phyloP scores from a whole-genome alignment of 2,113 vertebrate genomes.

The Butastur rufipennis region DNA sequence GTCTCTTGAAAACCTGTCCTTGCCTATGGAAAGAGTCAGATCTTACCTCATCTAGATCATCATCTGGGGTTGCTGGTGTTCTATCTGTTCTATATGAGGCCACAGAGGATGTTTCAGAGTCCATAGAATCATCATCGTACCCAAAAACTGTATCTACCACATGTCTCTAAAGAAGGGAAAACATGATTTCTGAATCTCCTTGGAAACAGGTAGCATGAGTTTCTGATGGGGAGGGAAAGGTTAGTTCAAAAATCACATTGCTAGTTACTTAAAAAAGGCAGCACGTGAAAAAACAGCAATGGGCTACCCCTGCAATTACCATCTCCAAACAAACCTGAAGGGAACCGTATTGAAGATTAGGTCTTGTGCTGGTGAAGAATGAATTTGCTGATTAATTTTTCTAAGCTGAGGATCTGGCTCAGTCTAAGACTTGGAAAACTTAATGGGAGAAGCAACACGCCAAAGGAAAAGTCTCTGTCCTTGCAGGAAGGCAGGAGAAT shows the following conservation, averaged over 20 bases:
- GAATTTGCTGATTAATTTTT: not conserved
- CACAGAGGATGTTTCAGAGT: constrained; percentile 95
- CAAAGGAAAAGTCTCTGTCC: not conserved
- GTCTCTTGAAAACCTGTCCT: not conserved
- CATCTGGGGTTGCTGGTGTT: constrained; percentile 96
- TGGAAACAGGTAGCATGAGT: not conserved
- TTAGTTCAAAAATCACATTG: not conserved
- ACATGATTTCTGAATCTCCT: not conserved
- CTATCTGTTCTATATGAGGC: constrained; percentile 92
- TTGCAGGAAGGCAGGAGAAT: not conserved
- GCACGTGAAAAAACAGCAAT: not conserved
- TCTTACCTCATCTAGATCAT: constrained; percentile 90
- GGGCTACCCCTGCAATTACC: not conserved
- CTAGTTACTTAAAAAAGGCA: not conserved
- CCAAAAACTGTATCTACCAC: constrained; percentile 93
- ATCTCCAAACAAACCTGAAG: not conserved
- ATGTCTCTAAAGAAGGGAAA: constrained; percentile 79
- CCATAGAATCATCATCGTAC: constrained; percentile 97
- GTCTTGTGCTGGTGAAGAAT: not conserved
- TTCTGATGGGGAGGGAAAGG: not conserved
- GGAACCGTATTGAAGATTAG: not conserved
- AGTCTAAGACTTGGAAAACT: not conserved
- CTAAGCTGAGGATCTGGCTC: not conserved
- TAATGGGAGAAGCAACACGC: not conserved
- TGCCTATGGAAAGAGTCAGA: not conserved